phyloP scores from a whole-genome alignment of 2,797 vertebrate genomes.

The Pygocentrus nattereri region DNA sequence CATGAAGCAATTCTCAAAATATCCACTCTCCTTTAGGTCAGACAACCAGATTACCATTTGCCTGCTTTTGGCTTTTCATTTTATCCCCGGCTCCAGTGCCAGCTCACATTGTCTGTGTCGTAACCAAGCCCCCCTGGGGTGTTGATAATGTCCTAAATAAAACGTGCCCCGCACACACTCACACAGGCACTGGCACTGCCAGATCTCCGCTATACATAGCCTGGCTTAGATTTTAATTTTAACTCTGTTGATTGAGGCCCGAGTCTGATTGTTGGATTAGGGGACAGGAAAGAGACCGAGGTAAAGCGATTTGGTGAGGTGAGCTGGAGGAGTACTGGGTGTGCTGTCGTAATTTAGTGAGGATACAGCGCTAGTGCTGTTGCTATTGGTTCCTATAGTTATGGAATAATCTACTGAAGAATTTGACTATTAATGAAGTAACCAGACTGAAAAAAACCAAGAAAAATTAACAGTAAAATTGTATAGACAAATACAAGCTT shows the following conservation, averaged over 20 bases:
- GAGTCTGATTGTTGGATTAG: conserved; percentile 77
- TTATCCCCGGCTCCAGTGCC: conserved; percentile 14
- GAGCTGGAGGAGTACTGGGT: not conserved
- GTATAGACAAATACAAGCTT: no score
- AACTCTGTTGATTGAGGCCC: conserved; percentile 72
- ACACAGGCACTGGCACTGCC: conserved; percentile 49
- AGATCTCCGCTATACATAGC: conserved; percentile 72
- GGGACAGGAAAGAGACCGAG: conserved; percentile 72
- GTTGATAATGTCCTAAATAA: conserved; percentile 40
- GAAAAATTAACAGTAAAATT: no score
- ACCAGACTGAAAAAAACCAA: no score
- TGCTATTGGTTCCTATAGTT: not conserved
- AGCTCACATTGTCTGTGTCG: conserved; percentile 20
- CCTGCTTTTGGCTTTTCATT: conserved; percentile 28
- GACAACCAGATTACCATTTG: conserved; percentile 31
- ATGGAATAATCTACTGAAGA: no score
- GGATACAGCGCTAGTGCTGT: not conserved
- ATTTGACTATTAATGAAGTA: no score
- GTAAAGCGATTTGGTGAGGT: conserved; percentile 70
- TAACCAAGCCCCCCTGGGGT: conserved; percentile 25
- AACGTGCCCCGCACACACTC: conserved; percentile 29
- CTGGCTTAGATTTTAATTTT: conserved; percentile 72
- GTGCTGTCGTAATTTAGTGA: conserved; percentile 25
- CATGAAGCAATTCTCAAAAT: conserved; percentile 19
- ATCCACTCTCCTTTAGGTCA: conserved; percentile 27